A percentile compares a stretch with the other conserved stretches of the same genome.
Evolutionary conservation across 2,888 invertebrate species (phyloP).

Genomic region (Epiblema foenella): DNA sequence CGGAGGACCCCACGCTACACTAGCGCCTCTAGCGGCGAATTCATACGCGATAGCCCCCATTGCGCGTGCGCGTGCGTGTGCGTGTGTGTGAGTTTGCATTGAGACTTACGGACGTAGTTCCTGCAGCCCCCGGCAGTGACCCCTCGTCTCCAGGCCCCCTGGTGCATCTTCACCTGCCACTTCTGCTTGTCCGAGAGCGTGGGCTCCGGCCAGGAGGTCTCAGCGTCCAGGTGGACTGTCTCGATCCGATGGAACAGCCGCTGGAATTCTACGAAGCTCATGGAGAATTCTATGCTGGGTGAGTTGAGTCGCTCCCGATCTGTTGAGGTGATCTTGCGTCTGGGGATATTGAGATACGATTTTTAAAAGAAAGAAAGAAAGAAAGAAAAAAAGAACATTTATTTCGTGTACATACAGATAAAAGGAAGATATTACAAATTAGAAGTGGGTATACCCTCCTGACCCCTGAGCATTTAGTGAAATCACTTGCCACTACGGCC

Average conservation of each 20-base stretch:
- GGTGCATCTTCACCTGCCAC: conserved; percentile 95
- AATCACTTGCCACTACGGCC: no score
- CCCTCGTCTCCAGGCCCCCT: conserved; percentile 94
- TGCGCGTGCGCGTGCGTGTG: no score
- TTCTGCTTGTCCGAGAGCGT: conserved; percentile 89
- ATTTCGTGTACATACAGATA: no score
- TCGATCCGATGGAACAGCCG: conserved; percentile 93
- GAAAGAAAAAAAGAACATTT: no score
- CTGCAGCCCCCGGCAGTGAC: conserved; percentile 96
- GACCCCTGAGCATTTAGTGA: no score
- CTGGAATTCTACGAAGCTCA: conserved; percentile 92
- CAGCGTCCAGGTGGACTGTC: conserved; percentile 93
- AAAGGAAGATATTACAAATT: no score
- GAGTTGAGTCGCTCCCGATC: conserved; percentile 90
- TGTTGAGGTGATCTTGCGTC: conserved; percentile 86
- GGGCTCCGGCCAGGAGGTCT: conserved; percentile 94
- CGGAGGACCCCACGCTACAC: no score
- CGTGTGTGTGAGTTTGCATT: no score
- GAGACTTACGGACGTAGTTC: conserved; percentile 89
- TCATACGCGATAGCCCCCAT: no score
- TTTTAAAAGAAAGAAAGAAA: no score
- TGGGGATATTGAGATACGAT: neutral
- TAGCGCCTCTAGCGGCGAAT: no score
- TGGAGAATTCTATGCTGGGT: conserved; percentile 91
- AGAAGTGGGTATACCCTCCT: no score